These are phyloP conservation scores for Ennomos erosarius DNA, from an alignment of 2,888 invertebrate genomes.

Conservation along the genomic window DNA sequence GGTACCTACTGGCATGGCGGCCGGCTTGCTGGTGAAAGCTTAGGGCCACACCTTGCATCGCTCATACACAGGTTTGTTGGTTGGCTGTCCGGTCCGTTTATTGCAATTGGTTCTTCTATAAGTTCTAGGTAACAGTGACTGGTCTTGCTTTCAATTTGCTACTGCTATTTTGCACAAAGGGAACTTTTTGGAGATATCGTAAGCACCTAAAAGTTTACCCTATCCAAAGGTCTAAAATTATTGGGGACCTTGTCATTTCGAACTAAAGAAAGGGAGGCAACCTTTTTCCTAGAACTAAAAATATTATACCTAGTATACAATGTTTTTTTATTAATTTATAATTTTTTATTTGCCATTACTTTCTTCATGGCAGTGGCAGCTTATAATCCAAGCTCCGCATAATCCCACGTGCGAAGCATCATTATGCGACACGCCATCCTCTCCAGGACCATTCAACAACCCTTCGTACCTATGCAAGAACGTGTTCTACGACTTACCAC, in stretches of 20 bases:
- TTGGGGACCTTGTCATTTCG: too few relatives aligned
- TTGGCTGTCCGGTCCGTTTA: conserved; percentile 34
- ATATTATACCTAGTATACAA: too few relatives aligned
- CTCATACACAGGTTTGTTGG: conserved; percentile 47
- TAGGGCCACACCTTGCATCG: conserved; percentile 49
- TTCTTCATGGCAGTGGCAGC: too few relatives aligned
- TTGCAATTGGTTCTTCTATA: conserved; percentile 49
- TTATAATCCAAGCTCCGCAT: conserved; percentile 27
- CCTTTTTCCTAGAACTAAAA: too few relatives aligned
- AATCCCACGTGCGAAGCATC: conserved; percentile 34
- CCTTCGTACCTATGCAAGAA: conserved; percentile 31
- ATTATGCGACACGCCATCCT: conserved; percentile 37
- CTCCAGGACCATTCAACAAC: conserved; percentile 35
- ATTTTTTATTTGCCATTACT: too few relatives aligned
- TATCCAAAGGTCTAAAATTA: too few relatives aligned
- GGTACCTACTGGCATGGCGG: conserved; percentile 39
- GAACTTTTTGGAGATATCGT: too few relatives aligned
- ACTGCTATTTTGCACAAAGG: too few relatives aligned
- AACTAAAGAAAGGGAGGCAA: too few relatives aligned
- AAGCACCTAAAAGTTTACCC: too few relatives aligned
- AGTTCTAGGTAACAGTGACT: conserved; percentile 28
- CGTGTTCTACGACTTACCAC: conserved; percentile 29
- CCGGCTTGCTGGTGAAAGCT: conserved; percentile 61
- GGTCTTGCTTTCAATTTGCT: too few relatives aligned
- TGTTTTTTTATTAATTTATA: too few relatives aligned